phyloP scores from a whole-genome alignment of 1,140 invertebrate species.

The Drosophila ogumai region DNA sequence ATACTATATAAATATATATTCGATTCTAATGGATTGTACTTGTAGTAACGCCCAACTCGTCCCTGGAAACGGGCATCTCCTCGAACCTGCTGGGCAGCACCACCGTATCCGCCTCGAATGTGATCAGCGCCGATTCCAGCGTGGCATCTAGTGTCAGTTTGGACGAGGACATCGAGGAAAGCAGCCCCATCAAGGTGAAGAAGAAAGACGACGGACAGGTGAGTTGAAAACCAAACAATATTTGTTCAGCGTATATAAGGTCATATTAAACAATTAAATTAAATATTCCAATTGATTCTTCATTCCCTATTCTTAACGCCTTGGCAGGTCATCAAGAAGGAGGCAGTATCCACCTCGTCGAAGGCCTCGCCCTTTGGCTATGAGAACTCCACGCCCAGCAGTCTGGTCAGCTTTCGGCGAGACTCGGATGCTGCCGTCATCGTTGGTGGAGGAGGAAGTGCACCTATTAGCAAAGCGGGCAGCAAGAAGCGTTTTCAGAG shows the following conservation, averaged over 20 bases:
- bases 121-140: constrained; percentile 84
- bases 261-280: no score
- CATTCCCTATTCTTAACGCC: background rate
- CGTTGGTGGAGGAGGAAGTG: constrained; percentile 26
- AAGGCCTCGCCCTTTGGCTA: constrained; percentile 77
- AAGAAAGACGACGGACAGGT: constrained; percentile 83
- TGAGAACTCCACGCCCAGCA: constrained; percentile 63
- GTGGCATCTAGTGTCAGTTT: constrained; percentile 84
- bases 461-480: constrained; percentile 40
- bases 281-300: background rate
- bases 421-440: constrained; percentile 63
- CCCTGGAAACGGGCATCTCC: constrained; percentile 81
- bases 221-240: background rate
- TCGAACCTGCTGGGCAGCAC: constrained; percentile 81
- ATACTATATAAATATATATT: background rate
- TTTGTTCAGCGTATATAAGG: no score
- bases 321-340: constrained; percentile 78
- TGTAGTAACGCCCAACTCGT: constrained; percentile 82
- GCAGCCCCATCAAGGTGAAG: constrained; percentile 80
- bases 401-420: constrained; percentile 70
- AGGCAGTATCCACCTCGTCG: constrained; percentile 81
- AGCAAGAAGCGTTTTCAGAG: constrained; percentile 72
- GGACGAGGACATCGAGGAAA: constrained; percentile 82
- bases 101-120: constrained; percentile 79
- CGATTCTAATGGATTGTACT: background rate